A percentile compares a stretch with the other conserved stretches of the same genome.
Conservation (phyloP, 2,888 invertebrate species). For the Selenia dentaria region DNA sequence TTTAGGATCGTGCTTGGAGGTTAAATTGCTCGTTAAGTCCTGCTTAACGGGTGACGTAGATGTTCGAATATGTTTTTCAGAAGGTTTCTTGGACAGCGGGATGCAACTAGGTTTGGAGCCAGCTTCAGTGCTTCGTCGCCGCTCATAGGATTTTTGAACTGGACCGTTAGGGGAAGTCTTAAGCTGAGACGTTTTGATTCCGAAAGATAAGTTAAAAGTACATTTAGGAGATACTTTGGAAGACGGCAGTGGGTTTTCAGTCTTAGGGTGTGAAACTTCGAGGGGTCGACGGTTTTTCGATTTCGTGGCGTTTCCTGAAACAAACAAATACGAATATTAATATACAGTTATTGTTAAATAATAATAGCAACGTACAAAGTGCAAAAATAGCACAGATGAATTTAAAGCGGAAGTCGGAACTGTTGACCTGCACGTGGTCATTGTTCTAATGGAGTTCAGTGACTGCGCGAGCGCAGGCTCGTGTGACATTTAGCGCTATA, state of each 20-base stretch:
- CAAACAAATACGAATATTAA: constrained; percentile 47
- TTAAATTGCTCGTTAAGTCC: constrained; percentile 56
- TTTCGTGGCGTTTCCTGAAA: constrained; percentile 72
- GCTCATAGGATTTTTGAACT: constrained; percentile 59
- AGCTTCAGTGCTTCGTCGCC: constrained; percentile 65
- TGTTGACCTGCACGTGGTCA: constrained; percentile 62
- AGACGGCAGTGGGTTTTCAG: constrained; percentile 77
- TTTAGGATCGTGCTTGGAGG: constrained; percentile 57
- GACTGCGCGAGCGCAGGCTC: constrained; percentile 60
- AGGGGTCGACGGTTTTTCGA: constrained; percentile 65
- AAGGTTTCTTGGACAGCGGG: constrained; percentile 70
- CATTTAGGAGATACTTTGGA: constrained; percentile 76
- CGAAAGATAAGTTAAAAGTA: constrained; percentile 67
- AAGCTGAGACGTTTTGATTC: constrained; percentile 61
- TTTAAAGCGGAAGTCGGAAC: constrained; percentile 56
- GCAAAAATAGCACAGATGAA: constrained; percentile 24
- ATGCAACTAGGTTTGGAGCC: constrained; percentile 70
- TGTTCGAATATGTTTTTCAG: constrained; percentile 57
- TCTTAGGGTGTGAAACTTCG: constrained; percentile 71
- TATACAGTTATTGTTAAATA: constrained; percentile 6
- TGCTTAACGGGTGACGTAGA: constrained; percentile 70
- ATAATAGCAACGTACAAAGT: constrained; percentile 10
- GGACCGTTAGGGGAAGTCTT: constrained; percentile 54
- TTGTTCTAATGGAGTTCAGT: constrained; percentile 71
- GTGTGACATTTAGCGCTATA: constrained; percentile 62